Evolutionary conservation across 2,888 invertebrate species (phyloP), one percentile per base, ranked within the genome.

Genomic region (Drosophila mercatorum): DNA sequence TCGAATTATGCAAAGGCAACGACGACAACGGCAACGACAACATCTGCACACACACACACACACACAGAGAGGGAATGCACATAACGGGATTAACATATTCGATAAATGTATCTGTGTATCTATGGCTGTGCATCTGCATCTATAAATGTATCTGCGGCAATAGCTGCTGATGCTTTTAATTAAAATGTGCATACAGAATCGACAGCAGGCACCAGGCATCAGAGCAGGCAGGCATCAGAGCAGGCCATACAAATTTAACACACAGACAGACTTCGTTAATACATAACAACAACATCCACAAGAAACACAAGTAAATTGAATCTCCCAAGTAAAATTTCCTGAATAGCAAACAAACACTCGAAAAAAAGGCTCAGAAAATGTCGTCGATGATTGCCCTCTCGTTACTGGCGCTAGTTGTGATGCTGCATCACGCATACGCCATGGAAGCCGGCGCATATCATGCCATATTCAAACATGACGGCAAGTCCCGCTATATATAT

Each of bases 31-130:
- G 28, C 28, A 28, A 28, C 28, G 31, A 28, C 87, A 34, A 51
- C n/a, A 57, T 5, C 36, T 11, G 40, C 22, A 38, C 14, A 65
- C 17, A 52, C 43, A 56, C 10, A 31, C 22, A 22, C 22, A 22
- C 22, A 38, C 14, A 65, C 17, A 38, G 22, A 22, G 60, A 71
- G 62, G 1, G 43, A 43, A n/a, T 68, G 68, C 77, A 79, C 55
- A 75, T 73, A 82, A 88, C 75, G 68, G 72, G 67, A 88, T 83
- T 88, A 85, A 81, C 87, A 81, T 87, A 83, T 81, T 77, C 81
- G 71, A 80, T 81, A 76, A 74, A 78, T 75, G 68, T 68, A 68
- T 68, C 44, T 52, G 75, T 73, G 65, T 64, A 68, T 68, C 43
- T 51, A 52, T 47, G 53, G 44, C 28, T 61, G 34, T 51, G 57